These are phyloP conservation scores for Cataglyphis altisquamis DNA, from an alignment of 2,888 invertebrate genomes.

Conservation along the genomic window DNA sequence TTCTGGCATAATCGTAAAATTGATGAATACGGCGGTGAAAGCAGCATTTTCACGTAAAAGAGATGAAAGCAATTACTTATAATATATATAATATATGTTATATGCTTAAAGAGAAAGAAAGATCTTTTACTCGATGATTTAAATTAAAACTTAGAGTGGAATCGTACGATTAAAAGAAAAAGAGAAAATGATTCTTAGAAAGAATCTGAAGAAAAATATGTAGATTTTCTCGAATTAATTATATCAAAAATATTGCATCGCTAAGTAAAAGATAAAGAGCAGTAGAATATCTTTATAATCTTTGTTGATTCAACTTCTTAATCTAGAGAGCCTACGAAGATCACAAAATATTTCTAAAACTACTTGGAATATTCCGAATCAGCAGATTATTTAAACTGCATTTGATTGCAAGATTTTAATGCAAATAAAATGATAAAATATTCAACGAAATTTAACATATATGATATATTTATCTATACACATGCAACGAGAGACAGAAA, in stretches of 20 bases:
- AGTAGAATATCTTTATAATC: not conserved
- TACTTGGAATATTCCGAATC: not conserved
- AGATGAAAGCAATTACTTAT: not conserved
- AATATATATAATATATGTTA: not conserved
- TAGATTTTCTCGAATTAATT: not conserved
- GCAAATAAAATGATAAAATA: slow-evolving; percentile 13
- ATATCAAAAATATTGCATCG: not conserved
- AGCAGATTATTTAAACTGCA: slow-evolving; percentile 11
- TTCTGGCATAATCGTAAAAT: not conserved
- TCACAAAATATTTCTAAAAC: not conserved
- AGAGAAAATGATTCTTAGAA: not conserved
- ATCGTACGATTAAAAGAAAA: not conserved
- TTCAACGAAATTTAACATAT: slow-evolving; percentile 2
- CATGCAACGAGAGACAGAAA: not conserved
- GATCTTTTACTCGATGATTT: not conserved
- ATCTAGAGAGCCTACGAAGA: not conserved
- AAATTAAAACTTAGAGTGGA: not conserved
- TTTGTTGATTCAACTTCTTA: not conserved
- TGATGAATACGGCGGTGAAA: not conserved
- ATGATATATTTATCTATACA: not conserved
- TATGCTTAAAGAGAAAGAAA: not conserved
- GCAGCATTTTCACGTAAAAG: not conserved
- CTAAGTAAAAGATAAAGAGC: not conserved
- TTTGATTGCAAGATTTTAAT: not conserved
- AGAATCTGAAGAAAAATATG: not conserved